These are phyloP conservation scores for Cosmorhoe ocellata DNA, from an alignment of 2,888 invertebrate genomes.

Conservation along the genomic window DNA sequence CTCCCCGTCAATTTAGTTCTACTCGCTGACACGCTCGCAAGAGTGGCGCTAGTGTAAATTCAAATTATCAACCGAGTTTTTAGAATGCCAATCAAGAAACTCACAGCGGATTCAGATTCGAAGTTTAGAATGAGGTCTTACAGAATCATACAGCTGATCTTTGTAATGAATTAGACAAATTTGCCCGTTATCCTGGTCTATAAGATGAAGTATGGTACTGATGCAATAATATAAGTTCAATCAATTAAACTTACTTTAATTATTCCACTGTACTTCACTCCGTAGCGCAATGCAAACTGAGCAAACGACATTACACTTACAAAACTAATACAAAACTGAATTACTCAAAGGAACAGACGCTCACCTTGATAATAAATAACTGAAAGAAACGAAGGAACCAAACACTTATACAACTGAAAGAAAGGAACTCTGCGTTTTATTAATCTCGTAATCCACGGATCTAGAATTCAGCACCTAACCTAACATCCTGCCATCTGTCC, in stretches of 20 bases:
- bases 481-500: conserved; percentile 60
- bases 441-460: conserved; percentile 21
- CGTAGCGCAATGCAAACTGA: conserved; percentile 8
- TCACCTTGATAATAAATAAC: background rate
- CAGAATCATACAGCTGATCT: no score
- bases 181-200: no score
- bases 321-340: conserved; percentile 7
- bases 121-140: no score
- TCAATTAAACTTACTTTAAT: conserved; percentile 7
- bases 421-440: conserved; percentile 18
- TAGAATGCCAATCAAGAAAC: no score
- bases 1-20: no score
- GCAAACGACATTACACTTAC: conserved; percentile 14
- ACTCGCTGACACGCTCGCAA: no score
- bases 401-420: conserved; percentile 1
- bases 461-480: conserved; percentile 49
- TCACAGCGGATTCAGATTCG: no score
- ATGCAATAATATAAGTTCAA: no score
- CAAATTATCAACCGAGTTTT: no score
- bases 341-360: background rate
- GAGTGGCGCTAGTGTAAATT: no score
- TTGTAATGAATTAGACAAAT: no score
- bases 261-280: conserved; percentile 15
- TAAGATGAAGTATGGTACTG: no score
- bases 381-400: conserved; percentile 11